phyloP scores from a whole-genome alignment of 1,140 invertebrate species.

The Zelostemma sp. region DNA sequence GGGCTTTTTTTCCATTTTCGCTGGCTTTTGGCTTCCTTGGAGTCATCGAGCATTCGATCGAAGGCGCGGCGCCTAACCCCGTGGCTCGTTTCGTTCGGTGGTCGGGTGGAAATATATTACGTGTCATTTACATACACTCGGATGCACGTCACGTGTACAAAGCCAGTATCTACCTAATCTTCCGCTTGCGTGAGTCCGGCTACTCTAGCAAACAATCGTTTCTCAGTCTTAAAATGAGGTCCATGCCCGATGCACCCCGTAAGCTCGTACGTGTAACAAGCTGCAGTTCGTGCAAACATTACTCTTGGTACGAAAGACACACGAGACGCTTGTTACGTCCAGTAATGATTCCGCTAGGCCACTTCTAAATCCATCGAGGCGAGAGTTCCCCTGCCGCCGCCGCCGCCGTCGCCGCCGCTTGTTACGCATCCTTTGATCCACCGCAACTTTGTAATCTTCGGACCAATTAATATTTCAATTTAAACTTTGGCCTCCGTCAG shows the following conservation, averaged over 20 bases:
- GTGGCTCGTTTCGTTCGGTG: too few relatives aligned
- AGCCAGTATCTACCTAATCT: neutral
- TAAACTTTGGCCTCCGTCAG: slow-evolving; percentile 44
- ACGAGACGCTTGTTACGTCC: slow-evolving; percentile 31
- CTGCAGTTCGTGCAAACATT: slow-evolving; percentile 9
- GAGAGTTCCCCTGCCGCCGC: neutral
- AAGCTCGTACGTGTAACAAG: slow-evolving; percentile 9
- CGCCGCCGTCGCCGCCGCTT: neutral
- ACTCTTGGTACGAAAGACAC: neutral
- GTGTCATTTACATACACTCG: too few relatives aligned
- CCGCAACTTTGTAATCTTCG: slow-evolving; percentile 11
- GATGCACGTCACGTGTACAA: too few relatives aligned
- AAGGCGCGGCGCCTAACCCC: too few relatives aligned
- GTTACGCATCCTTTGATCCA: neutral
- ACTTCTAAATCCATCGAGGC: slow-evolving; percentile 3
- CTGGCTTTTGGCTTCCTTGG: too few relatives aligned
- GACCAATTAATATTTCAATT: slow-evolving; percentile 66
- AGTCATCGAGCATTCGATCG: too few relatives aligned
- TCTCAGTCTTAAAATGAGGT: slow-evolving; percentile 6
- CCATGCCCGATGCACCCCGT: slow-evolving; percentile 5
- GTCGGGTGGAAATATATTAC: too few relatives aligned
- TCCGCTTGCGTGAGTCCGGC: slow-evolving; percentile 5
- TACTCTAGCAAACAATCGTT: slow-evolving; percentile 8
- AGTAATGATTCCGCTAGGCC: slow-evolving; percentile 40
- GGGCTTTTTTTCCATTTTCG: too few relatives aligned